Percentiles rank a stretch among this genome's conserved stretches.
phyloP scores from a whole-genome alignment of 2,888 invertebrate species.

The Phyto melanocephala region DNA sequence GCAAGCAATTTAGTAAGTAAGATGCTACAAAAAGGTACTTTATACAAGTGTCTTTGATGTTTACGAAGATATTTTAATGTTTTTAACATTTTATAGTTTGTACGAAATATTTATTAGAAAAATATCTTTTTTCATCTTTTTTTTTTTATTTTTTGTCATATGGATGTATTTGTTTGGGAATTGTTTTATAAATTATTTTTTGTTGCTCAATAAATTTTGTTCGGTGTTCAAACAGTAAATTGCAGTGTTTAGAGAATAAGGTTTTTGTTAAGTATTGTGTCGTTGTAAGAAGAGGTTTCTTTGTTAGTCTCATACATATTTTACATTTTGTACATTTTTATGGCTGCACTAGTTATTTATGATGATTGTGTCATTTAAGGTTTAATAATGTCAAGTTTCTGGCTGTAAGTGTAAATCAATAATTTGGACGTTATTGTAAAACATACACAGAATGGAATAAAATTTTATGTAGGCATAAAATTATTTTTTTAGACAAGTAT shows the following conservation, averaged over 20 bases:
- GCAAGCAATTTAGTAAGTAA: neutral
- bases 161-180: neutral
- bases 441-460: no score
- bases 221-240: conserved; percentile 19
- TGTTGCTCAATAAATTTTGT: conserved; percentile 31
- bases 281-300: neutral
- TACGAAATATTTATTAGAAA: neutral
- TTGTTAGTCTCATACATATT: neutral
- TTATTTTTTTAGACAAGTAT: no score
- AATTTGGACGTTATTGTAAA: neutral
- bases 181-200: neutral
- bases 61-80: conserved; percentile 26
- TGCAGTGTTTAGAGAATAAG: neutral
- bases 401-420: neutral
- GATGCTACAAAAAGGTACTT: neutral
- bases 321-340: conserved; percentile 6
- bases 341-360: conserved; percentile 36
- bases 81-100: conserved; percentile 13
- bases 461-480: no score
- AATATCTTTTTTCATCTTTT: no score
- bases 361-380: conserved; percentile 30
- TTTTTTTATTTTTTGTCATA: neutral
- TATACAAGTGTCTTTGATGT: conserved; percentile 37
- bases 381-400: conserved; percentile 25
- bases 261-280: neutral